These are phyloP conservation scores for Ornithoptera priamus DNA, from an alignment of 2,888 invertebrate species.

Conservation along the genomic window DNA sequence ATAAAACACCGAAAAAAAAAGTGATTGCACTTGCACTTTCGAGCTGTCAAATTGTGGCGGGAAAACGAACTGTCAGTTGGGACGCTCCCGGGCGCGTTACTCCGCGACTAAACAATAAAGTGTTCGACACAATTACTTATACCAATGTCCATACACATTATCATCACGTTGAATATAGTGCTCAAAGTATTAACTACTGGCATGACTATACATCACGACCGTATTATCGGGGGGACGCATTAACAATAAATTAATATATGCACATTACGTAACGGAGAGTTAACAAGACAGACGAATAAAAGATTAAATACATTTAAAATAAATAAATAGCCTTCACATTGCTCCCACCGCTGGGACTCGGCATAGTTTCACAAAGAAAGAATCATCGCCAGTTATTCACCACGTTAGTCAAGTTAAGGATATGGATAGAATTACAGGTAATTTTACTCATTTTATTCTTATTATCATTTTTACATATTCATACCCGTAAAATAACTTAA, in stretches of 20 bases:
- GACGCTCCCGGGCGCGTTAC: constrained; percentile 33
- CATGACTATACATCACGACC: constrained; percentile 5
- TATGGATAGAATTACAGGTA: neutral
- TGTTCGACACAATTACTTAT: constrained; percentile 26
- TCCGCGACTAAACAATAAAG: constrained; percentile 21
- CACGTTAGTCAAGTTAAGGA: too few relatives aligned
- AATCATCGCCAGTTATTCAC: too few relatives aligned
- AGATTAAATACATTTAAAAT: neutral
- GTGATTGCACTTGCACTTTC: constrained; percentile 31
- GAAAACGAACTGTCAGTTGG: constrained; percentile 32
- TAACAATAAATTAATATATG: neutral
- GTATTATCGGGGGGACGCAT: neutral
- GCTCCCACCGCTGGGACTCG: neutral
- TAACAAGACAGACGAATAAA: neutral
- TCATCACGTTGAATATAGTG: constrained; percentile 16
- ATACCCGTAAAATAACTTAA: too few relatives aligned
- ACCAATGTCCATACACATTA: constrained; percentile 23
- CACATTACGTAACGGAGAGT: neutral
- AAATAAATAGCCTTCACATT: neutral
- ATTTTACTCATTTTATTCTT: neutral
- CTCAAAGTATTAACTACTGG: constrained; percentile 18
- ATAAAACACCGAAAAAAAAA: constrained; percentile 25
- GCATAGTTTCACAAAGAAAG: too few relatives aligned
- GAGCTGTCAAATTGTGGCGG: constrained; percentile 40
- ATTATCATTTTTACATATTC: neutral